Conservation (phyloP, 2,113 vertebrate genomes). For the Hippocampus abdominalis region DNA sequence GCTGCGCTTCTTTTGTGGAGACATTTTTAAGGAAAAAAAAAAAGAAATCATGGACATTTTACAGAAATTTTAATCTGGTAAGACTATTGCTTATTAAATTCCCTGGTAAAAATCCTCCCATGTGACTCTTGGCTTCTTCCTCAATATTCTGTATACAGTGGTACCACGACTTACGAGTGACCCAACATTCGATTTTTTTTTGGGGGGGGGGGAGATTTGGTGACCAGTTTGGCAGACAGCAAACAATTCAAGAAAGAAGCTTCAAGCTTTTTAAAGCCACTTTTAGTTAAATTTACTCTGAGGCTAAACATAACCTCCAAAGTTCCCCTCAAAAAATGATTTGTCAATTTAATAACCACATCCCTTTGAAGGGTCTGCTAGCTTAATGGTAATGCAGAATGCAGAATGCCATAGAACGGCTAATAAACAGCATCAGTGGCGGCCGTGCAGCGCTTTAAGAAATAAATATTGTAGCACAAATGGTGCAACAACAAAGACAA, state of each 20-base stretch:
- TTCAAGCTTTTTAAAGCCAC: too few relatives aligned
- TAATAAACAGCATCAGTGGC: too few relatives aligned
- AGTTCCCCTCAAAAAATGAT: too few relatives aligned
- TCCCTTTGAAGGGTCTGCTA: neutral
- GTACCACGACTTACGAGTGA: neutral
- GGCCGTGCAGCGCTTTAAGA: too few relatives aligned
- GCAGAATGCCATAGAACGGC: too few relatives aligned
- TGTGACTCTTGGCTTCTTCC: constrained; percentile 58
- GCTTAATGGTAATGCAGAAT: too few relatives aligned
- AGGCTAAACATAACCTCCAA: neutral
- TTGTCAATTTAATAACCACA: neutral
- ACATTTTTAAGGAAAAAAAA: constrained; percentile 70
- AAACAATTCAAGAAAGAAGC: too few relatives aligned
- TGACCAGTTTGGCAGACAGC: too few relatives aligned
- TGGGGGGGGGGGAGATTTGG: too few relatives aligned
- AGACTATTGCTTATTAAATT: constrained; percentile 76
- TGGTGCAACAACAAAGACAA: too few relatives aligned
- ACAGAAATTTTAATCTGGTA: constrained; percentile 72
- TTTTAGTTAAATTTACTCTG: neutral
- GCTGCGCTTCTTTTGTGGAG: constrained; percentile 82
- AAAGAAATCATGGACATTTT: constrained; percentile 68
- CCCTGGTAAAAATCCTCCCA: constrained; percentile 60
- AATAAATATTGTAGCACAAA: too few relatives aligned
- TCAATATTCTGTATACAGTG: constrained; percentile 18
- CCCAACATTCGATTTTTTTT: neutral